These are phyloP conservation scores for Diuraphis noxia DNA, from an alignment of 1,140 invertebrate genomes.

Conservation along the genomic window DNA sequence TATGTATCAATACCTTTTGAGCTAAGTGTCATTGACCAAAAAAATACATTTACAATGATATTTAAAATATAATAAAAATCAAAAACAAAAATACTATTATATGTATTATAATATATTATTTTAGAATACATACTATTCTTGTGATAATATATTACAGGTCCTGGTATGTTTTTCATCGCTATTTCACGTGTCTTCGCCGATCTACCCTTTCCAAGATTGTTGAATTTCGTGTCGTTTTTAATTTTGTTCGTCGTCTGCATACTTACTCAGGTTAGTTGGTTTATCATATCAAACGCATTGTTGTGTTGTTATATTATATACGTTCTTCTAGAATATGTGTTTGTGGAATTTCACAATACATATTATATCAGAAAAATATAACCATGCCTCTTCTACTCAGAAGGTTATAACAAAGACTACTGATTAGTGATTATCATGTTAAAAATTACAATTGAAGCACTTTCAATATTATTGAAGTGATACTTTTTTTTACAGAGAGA, in stretches of 20 bases:
- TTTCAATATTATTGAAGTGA: not conserved
- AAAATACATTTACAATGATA: too few relatives aligned
- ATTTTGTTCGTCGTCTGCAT: slow-evolving; percentile 20
- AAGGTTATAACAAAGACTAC: too few relatives aligned
- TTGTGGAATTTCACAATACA: too few relatives aligned
- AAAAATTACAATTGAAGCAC: not conserved
- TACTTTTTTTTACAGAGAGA: too few relatives aligned
- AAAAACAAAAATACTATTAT: too few relatives aligned
- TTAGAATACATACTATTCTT: not conserved
- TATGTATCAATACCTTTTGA: too few relatives aligned
- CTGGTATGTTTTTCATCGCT: slow-evolving; percentile 25
- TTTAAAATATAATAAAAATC: too few relatives aligned
- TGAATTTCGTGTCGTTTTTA: not conserved
- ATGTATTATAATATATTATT: not conserved
- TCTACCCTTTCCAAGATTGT: not conserved
- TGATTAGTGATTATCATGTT: too few relatives aligned
- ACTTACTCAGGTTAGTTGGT: slow-evolving; percentile 33
- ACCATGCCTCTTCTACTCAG: too few relatives aligned
- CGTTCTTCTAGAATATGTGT: not conserved
- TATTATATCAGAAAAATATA: too few relatives aligned
- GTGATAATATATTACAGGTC: not conserved
- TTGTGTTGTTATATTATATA: not conserved
- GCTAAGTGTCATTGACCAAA: too few relatives aligned
- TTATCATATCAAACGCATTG: not conserved
- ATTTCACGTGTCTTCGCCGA: not conserved